These are phyloP conservation scores for Halocaridina rubra DNA, from an alignment of 2,888 invertebrate genomes.

Conservation along the genomic window DNA sequence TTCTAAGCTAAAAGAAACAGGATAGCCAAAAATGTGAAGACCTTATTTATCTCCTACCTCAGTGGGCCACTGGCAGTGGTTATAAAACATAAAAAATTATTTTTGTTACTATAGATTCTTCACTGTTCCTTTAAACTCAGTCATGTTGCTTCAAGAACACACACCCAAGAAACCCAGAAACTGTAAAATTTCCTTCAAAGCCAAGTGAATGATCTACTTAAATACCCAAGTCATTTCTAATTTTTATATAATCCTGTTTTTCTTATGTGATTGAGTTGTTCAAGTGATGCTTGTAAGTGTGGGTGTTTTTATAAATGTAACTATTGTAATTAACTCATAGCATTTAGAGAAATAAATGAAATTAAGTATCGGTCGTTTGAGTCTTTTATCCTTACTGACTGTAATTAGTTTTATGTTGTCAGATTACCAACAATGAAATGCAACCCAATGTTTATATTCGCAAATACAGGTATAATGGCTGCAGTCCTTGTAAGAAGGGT, in stretches of 20 bases:
- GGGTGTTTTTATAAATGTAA: constrained; percentile 39
- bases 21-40: constrained; percentile 9
- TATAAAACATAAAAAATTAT: background rate
- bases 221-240: constrained; percentile 3
- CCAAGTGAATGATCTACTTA: constrained; percentile 11
- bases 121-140: background rate
- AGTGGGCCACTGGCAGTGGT: background rate
- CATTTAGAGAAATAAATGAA: constrained; percentile 27
- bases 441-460: background rate
- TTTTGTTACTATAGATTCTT: background rate
- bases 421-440: background rate
- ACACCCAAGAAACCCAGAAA: background rate
- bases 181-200: background rate
- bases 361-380: background rate
- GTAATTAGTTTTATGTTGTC: background rate
- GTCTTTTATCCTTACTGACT: background rate
- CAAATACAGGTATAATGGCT: background rate
- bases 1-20: too few species aligned
- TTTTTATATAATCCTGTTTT: constrained; percentile 4
- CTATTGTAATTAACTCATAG: constrained; percentile 32
- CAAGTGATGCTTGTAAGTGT: constrained; percentile 31
- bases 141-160: background rate
- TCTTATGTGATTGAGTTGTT: constrained; percentile 22
- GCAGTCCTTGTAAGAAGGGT: background rate
- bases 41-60: background rate